Percentiles rank a stretch among this genome's conserved stretches.
Conservation (phyloP, 2,888 invertebrate species). For the Diloba caeruleocephala region DNA sequence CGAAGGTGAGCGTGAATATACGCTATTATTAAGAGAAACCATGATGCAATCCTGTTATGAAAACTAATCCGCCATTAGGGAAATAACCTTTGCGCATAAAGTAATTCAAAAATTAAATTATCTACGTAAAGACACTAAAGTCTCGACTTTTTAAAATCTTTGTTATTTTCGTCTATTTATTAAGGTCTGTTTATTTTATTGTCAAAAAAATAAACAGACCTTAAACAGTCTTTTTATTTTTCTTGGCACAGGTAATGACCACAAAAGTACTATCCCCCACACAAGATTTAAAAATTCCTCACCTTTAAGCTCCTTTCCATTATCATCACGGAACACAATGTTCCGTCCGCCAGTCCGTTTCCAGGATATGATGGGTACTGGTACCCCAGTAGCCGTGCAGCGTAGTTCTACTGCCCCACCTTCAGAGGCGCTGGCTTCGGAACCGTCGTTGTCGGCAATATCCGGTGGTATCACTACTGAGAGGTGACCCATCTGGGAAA, state of each 20-base stretch:
- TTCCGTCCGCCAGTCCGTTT: conserved; percentile 93
- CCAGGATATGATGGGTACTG: conserved; percentile 94
- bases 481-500: conserved; percentile 93
- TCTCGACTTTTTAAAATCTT: too few relatives aligned
- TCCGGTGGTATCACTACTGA: conserved; percentile 96
- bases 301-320: conserved; percentile 92
- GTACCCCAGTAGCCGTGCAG: conserved; percentile 94
- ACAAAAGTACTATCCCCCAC: too few relatives aligned
- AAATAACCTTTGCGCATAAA: too few relatives aligned
- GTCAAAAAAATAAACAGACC: too few relatives aligned
- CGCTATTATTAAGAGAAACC: background rate
- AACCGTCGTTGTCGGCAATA: conserved; percentile 90
- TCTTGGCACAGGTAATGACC: too few relatives aligned
- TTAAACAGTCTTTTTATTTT: too few relatives aligned
- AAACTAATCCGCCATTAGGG: too few relatives aligned
- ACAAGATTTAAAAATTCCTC: conserved; percentile 10
- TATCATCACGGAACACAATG: conserved; percentile 92
- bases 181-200: too few relatives aligned
- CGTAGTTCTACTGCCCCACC: conserved; percentile 93
- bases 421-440: conserved; percentile 93
- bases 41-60: too few relatives aligned
- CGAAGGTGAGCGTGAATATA: background rate
- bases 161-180: too few relatives aligned
- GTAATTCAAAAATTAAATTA: too few relatives aligned
- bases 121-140: too few relatives aligned